These are phyloP conservation scores for Drosophila ananassae DNA, from an alignment of 1,140 invertebrate species.

Conservation along the genomic window DNA sequence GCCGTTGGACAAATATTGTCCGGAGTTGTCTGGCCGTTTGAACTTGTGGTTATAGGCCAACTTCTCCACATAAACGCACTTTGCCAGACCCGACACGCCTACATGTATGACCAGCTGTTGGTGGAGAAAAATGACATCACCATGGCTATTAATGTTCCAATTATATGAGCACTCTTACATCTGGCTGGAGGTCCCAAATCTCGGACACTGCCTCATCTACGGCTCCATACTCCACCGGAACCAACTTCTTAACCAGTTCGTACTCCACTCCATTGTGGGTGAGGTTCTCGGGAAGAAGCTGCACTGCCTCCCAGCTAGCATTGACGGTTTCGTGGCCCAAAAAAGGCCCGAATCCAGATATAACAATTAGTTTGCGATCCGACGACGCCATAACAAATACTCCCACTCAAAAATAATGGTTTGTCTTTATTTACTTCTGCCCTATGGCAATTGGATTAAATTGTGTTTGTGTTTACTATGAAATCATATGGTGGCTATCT, in stretches of 20 bases:
- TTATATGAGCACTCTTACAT: conserved; percentile 61
- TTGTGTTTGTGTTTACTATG: too few species aligned
- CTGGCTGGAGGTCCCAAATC: conserved; percentile 87
- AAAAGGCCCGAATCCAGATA: conserved; percentile 91
- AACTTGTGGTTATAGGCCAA: conserved; percentile 86
- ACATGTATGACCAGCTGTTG: conserved; percentile 87
- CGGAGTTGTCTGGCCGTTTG: conserved; percentile 81
- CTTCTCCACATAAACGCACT: conserved; percentile 85
- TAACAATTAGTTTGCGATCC: conserved; percentile 83
- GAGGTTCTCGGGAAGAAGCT: conserved; percentile 83
- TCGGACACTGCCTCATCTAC: conserved; percentile 85
- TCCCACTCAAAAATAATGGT: conserved; percentile 1
- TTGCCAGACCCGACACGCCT: conserved; percentile 85
- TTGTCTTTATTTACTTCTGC: too few species aligned
- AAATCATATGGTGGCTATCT: conserved; percentile 11
- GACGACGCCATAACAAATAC: conserved; percentile 52
- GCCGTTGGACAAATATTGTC: conserved; percentile 69
- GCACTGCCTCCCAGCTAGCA: conserved; percentile 89
- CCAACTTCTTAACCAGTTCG: conserved; percentile 85
- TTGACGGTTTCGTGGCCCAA: conserved; percentile 86
- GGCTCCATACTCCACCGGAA: conserved; percentile 87
- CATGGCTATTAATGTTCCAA: conserved; percentile 35
- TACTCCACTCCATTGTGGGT: conserved; percentile 75
- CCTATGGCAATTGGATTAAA: too few species aligned
- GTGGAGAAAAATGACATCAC: conserved; percentile 50